These are phyloP conservation scores for Dryas iulia DNA, from an alignment of 1,140 invertebrate species.

Conservation along the genomic window DNA sequence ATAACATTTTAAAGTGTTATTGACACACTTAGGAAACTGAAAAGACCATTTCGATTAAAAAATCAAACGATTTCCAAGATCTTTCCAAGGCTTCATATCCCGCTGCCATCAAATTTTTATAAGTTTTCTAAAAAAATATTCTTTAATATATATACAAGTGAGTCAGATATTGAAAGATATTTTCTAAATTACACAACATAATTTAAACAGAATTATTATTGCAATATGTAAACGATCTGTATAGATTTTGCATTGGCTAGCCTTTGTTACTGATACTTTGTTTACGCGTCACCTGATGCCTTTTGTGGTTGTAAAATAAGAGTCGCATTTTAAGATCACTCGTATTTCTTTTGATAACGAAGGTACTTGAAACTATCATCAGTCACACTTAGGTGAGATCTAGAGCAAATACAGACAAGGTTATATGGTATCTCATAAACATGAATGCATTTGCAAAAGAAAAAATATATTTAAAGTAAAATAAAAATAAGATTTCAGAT, in stretches of 20 bases:
- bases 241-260: neutral
- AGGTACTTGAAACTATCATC: conserved; percentile 21
- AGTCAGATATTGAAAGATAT: too few species aligned
- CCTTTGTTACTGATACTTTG: conserved; percentile 6
- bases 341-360: conserved; percentile 9
- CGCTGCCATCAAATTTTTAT: too few species aligned
- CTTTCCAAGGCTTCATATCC: too few species aligned
- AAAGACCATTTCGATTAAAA: too few species aligned
- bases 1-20: too few species aligned
- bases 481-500: too few species aligned
- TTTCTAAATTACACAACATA: neutral
- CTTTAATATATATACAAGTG: too few species aligned
- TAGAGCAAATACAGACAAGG: conserved; percentile 21
- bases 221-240: neutral
- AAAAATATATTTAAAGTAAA: neutral
- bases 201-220: neutral
- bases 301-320: conserved; percentile 25
- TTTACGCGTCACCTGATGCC: conserved; percentile 13
- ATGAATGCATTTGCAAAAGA: neutral
- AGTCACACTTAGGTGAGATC: conserved; percentile 19
- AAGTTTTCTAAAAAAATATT: too few species aligned
- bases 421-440: conserved; percentile 1
- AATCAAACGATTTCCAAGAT: too few species aligned
- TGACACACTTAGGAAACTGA: too few species aligned
- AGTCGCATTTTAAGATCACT: conserved; percentile 14